These are phyloP conservation scores for Plebejus melissa DNA, from an alignment of 2,888 invertebrate species.

Conservation along the genomic window DNA sequence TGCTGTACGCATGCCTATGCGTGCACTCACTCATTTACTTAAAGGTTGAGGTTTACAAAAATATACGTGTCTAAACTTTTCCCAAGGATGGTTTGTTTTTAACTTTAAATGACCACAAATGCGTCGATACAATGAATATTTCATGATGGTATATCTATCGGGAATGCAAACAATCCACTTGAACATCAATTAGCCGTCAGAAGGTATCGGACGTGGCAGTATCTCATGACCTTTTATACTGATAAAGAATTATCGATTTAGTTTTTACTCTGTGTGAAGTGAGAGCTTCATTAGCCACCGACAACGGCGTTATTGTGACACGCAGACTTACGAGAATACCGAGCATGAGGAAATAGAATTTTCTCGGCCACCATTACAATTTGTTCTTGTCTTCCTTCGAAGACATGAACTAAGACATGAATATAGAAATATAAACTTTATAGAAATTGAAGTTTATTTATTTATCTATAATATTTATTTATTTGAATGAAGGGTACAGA, in stretches of 20 bases:
- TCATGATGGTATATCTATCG: slow-evolving; percentile 55
- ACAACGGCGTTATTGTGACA: slow-evolving; percentile 11
- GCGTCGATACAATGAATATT: slow-evolving; percentile 52
- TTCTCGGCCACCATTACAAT: background rate
- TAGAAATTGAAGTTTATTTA: no score
- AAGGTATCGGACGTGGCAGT: slow-evolving; percentile 47
- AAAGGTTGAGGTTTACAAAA: background rate
- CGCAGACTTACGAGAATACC: background rate
- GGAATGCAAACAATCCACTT: slow-evolving; percentile 52
- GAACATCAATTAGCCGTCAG: slow-evolving; percentile 56
- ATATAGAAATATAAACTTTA: background rate
- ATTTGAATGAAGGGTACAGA: no score
- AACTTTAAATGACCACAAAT: slow-evolving; percentile 35
- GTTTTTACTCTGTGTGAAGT: slow-evolving; percentile 30
- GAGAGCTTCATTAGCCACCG: slow-evolving; percentile 14
- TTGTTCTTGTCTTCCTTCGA: background rate
- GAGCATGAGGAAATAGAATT: background rate
- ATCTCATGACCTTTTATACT: slow-evolving; percentile 46
- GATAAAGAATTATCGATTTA: slow-evolving; percentile 35
- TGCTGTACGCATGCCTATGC: no score
- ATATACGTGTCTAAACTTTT: background rate
- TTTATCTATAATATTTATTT: no score
- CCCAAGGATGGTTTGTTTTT: slow-evolving; percentile 23
- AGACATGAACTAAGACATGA: background rate
- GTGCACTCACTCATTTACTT: no score